Conservation (phyloP, 2,797 vertebrate species). For the Hydrophis major region DNA sequence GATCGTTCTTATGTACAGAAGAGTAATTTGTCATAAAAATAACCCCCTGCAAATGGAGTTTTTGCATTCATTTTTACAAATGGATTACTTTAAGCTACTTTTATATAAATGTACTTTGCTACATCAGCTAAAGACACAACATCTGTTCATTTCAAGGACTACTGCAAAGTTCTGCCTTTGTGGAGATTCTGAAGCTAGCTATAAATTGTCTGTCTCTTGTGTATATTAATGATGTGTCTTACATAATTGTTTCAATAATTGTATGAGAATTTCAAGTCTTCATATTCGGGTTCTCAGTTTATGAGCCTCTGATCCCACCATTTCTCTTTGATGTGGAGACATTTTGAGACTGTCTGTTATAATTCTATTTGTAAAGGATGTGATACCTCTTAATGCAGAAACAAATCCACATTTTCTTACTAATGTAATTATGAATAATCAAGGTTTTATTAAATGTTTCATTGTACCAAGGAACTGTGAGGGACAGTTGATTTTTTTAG, state of each 20-base stretch:
- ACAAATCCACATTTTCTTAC: not conserved
- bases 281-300: not conserved
- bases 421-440: not conserved
- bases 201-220: not conserved
- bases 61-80: not conserved
- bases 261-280: not conserved
- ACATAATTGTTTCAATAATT: not conserved
- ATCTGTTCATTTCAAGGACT: not conserved
- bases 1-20: not conserved
- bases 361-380: not conserved
- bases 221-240: not conserved
- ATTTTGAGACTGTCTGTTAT: not conserved
- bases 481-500: not conserved
- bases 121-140: not conserved
- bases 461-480: not conserved
- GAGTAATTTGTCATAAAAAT: not conserved
- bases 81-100: not conserved
- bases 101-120: not conserved
- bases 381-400: not conserved
- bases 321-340: not conserved
- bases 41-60: too few relatives aligned
- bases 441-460: not conserved
- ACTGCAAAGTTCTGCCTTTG: not conserved
- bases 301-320: not conserved
- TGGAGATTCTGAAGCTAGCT: not conserved